Evolutionary conservation across 1,140 invertebrate genomes (phyloP).

Genomic region (Apis dorsata): DNA sequence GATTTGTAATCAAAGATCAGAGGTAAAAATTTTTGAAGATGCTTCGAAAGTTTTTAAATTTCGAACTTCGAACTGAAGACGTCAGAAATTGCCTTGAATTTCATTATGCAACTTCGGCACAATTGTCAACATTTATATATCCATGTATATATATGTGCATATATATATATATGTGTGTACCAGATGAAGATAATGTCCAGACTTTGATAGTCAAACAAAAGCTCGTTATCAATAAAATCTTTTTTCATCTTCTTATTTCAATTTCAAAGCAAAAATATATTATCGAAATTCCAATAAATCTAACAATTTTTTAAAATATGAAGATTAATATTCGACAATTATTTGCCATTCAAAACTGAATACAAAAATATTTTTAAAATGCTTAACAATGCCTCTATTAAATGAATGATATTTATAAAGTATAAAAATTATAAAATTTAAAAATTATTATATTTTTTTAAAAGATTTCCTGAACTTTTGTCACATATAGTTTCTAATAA

Average conservation of each 20-base stretch:
- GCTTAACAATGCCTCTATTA: too few species aligned
- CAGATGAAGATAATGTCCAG: background rate
- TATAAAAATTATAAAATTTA: too few species aligned
- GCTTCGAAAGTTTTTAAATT: background rate
- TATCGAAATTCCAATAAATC: too few species aligned
- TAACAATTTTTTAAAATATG: too few species aligned
- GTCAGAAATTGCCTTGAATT: background rate
- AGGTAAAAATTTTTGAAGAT: background rate
- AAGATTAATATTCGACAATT: too few species aligned
- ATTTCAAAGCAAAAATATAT: background rate
- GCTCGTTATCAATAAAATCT: conserved; percentile 9
- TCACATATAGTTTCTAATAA: too few species aligned
- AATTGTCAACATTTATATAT: background rate
- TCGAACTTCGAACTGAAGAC: background rate
- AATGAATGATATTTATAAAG: too few species aligned
- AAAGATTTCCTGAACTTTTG: too few species aligned
- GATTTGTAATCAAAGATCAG: background rate
- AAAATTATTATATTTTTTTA: too few species aligned
- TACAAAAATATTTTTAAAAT: too few species aligned
- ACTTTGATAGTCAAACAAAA: background rate
- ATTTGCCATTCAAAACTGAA: too few species aligned
- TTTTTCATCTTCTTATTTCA: background rate
- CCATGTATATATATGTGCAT: background rate
- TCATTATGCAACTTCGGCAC: background rate
- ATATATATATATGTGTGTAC: background rate